Conservation (phyloP, 2,797 vertebrate species). For the Darevskia mixta region DNA sequence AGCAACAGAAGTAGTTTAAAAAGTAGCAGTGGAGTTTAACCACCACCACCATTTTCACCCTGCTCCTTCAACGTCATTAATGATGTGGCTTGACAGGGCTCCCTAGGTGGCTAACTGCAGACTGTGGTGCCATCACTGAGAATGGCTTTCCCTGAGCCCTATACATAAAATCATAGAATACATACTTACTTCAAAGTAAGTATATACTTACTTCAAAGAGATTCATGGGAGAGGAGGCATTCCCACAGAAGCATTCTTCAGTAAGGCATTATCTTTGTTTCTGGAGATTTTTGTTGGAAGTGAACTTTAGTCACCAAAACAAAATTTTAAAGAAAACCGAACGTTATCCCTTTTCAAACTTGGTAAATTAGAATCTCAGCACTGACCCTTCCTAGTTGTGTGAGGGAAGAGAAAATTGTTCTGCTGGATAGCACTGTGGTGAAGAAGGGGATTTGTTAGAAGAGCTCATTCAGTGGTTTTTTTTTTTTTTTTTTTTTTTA, state of each 20-base stretch:
- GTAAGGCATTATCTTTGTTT: neutral
- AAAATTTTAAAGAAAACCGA: neutral
- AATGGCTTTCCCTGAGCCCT: neutral
- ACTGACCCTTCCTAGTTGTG: neutral
- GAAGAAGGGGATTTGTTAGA: constrained; percentile 63
- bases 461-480: constrained; percentile 50
- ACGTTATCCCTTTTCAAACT: neutral
- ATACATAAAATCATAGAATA: too few species aligned
- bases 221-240: neutral
- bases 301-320: neutral
- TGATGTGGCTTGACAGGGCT: neutral
- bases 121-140: too few species aligned
- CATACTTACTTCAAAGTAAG: neutral
- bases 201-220: neutral
- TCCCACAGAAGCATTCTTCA: neutral
- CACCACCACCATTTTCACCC: neutral
- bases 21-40: too few species aligned
- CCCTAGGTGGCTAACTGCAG: neutral
- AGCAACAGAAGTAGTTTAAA: neutral
- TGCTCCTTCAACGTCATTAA: neutral
- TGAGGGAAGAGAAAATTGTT: neutral
- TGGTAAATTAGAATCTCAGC: neutral
- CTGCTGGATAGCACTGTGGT: constrained; percentile 5
- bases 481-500: constrained; percentile 63
- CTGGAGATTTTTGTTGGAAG: neutral